These are phyloP conservation scores for Cosmopolites sordidus DNA, from an alignment of 2,888 invertebrate genomes.

Conservation along the genomic window DNA sequence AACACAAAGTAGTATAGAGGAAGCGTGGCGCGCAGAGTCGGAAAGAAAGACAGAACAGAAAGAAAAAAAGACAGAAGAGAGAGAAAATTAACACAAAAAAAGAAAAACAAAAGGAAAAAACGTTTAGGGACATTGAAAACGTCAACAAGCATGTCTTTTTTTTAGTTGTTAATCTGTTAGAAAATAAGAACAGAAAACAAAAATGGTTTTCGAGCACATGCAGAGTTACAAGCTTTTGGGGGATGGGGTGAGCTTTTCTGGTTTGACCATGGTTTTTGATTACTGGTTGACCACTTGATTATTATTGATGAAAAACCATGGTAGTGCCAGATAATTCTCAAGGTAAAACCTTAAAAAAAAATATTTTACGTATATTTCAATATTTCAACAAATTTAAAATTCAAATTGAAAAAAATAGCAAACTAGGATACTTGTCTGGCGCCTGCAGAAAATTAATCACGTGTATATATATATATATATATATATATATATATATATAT, in stretches of 20 bases:
- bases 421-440: too few species aligned
- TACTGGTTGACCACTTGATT: neutral
- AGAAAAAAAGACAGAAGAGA: neutral
- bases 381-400: too few species aligned
- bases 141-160: neutral
- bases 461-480: too few species aligned
- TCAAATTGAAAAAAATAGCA: too few species aligned
- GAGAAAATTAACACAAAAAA: neutral
- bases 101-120: neutral
- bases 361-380: too few species aligned
- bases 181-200: too few species aligned
- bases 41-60: conserved; percentile 42
- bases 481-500: too few species aligned
- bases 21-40: conserved; percentile 46
- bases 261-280: neutral
- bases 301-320: too few species aligned
- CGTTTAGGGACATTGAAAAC: neutral
- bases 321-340: too few species aligned
- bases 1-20: conserved; percentile 81
- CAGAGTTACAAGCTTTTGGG: conserved; percentile 1
- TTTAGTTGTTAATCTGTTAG: too few species aligned
- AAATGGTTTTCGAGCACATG: conserved; percentile 1
- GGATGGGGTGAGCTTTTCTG: neutral
- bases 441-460: too few species aligned
- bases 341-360: too few species aligned